phyloP scores from a whole-genome alignment of 2,888 invertebrate genomes.

The Drosophila suboccidentalis region DNA sequence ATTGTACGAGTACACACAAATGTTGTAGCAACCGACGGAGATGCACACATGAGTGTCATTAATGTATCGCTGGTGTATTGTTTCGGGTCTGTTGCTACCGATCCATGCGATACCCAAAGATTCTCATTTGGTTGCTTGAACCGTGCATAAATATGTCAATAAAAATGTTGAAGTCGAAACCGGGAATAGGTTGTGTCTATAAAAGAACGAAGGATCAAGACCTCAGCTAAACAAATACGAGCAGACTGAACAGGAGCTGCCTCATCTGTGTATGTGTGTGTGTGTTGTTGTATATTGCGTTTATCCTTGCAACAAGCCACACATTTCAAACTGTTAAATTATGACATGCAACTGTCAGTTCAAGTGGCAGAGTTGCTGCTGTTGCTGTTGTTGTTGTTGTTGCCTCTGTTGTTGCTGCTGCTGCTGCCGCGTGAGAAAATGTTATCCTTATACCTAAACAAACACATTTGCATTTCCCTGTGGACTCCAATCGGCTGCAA shows the following conservation, averaged over 20 bases:
- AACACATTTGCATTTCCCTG: constrained; percentile 53
- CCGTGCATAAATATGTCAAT: constrained; percentile 80
- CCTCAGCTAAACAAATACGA: constrained; percentile 67
- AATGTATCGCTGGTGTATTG: constrained; percentile 7
- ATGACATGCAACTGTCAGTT: constrained; percentile 79
- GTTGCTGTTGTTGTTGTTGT: constrained; percentile 23
- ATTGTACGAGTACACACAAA: neutral
- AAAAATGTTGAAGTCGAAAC: constrained; percentile 49
- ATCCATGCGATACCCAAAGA: constrained; percentile 61
- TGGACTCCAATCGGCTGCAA: constrained; percentile 9
- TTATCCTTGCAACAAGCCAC: constrained; percentile 66
- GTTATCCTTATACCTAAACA: constrained; percentile 73
- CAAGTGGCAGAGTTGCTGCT: constrained; percentile 52
- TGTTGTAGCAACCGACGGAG: neutral
- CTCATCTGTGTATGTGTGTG: constrained; percentile 27
- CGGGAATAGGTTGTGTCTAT: constrained; percentile 15
- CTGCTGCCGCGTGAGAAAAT: constrained; percentile 71
- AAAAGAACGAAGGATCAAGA: constrained; percentile 27
- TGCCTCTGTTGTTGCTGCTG: constrained; percentile 13
- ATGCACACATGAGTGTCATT: constrained; percentile 22
- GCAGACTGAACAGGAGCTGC: constrained; percentile 48
- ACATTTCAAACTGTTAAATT: constrained; percentile 73
- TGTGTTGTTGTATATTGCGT: constrained; percentile 17
- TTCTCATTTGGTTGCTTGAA: constrained; percentile 66
- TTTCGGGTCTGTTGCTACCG: constrained; percentile 38